Percentiles rank a stretch among this genome's conserved stretches.
These are phyloP conservation scores for Platysternon megacephalum DNA, from an alignment of 2,113 vertebrate species.

Conservation along the genomic window DNA sequence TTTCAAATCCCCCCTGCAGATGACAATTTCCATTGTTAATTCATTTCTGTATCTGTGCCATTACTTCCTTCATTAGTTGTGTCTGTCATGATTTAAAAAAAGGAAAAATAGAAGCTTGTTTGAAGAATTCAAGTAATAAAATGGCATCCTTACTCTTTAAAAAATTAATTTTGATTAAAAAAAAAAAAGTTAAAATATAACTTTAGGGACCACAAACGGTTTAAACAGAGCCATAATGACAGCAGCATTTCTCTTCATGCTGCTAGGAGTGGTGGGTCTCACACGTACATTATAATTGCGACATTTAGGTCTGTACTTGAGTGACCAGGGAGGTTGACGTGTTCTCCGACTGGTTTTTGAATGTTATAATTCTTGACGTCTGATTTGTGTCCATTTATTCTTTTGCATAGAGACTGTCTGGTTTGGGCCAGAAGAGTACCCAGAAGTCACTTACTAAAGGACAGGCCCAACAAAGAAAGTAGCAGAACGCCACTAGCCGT, in stretches of 20 bases:
- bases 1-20: slow-evolving; percentile 7
- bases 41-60: not conserved
- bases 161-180: not conserved
- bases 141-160: not conserved
- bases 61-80: not conserved
- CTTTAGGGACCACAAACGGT: not conserved
- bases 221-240: not conserved
- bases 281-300: not conserved
- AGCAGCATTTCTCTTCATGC: not conserved
- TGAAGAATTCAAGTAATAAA: not conserved
- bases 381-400: no score
- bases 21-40: not conserved
- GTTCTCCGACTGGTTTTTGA: no score
- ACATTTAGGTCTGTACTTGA: no score
- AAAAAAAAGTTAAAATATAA: not conserved
- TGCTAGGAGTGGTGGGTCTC: not conserved
- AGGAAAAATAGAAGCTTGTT: not conserved
- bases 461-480: no score
- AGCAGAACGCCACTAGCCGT: no score
- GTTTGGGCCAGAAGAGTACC: no score
- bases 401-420: no score
- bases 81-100: not conserved
- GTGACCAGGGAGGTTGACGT: no score
- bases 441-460: no score
- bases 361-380: no score